Conservation (phyloP, 2,113 vertebrate genomes). For the Planiliza haematocheilus region DNA sequence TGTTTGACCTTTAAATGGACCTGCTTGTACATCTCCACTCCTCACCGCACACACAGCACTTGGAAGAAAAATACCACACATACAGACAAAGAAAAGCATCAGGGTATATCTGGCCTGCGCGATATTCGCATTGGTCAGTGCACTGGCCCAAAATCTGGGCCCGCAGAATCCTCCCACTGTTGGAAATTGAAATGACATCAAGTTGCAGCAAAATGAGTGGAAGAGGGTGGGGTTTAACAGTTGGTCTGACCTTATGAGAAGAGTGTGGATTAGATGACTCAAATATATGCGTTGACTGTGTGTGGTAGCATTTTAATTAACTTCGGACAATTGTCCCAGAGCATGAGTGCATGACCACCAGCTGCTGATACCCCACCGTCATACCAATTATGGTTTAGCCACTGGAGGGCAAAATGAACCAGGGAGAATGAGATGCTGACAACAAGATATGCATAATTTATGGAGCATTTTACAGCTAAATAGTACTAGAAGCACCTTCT, state of each 20-base stretch:
- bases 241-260: background rate
- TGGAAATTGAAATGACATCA: background rate
- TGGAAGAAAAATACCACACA: background rate
- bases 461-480: slow-evolving; percentile 37
- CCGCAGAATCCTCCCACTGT: background rate
- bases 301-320: slow-evolving; percentile 20
- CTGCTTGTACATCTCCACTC: background rate
- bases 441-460: slow-evolving; percentile 29
- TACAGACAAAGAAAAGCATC: background rate
- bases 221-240: too few relatives aligned
- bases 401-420: slow-evolving; percentile 58
- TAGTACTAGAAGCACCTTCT: slow-evolving; percentile 19
- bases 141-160: background rate
- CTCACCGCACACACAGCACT: background rate
- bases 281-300: background rate
- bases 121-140: background rate
- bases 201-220: background rate
- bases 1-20: background rate
- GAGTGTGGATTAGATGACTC: background rate
- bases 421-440: slow-evolving; percentile 34
- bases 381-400: slow-evolving; percentile 34
- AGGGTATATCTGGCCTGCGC: background rate
- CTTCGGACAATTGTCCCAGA: slow-evolving; percentile 32
- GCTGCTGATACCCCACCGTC: slow-evolving; percentile 38
- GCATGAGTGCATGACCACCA: slow-evolving; percentile 39